A percentile compares a stretch with the other conserved stretches of the same genome.
Conservation (phyloP, 1,140 invertebrate genomes). For the Papilio helenus region DNA sequence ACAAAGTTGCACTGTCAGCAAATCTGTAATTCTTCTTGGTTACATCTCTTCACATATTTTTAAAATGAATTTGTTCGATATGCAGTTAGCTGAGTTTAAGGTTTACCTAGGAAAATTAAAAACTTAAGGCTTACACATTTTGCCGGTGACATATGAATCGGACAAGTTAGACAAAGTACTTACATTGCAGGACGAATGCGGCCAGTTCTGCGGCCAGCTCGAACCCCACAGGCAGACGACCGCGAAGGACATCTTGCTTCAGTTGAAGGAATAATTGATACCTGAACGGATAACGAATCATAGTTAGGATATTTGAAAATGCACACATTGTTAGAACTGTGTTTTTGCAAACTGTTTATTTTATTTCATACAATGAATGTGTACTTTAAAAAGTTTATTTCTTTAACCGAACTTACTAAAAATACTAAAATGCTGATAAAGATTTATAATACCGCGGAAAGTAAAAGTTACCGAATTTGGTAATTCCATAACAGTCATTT, state of each 20-base stretch:
- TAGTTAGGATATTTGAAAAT: slow-evolving; percentile 27
- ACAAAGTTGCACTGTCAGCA: no score
- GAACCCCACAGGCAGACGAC: slow-evolving; percentile 93
- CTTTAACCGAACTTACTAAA: no score
- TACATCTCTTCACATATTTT: no score
- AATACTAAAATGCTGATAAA: neutral
- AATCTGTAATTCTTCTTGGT: no score
- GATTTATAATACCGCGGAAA: neutral
- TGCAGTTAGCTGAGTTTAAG: neutral
- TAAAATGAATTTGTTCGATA: neutral
- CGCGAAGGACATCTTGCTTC: slow-evolving; percentile 97
- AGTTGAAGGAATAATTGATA: slow-evolving; percentile 98
- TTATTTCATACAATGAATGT: no score
- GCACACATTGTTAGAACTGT: neutral
- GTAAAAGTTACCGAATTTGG: slow-evolving; percentile 19
- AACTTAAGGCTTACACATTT: neutral
- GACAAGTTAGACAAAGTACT: slow-evolving; percentile 81
- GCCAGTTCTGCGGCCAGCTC: slow-evolving; percentile 96
- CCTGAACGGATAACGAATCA: slow-evolving; percentile 82
- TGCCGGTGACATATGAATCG: neutral
- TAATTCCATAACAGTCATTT: slow-evolving; percentile 1
- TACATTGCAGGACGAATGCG: slow-evolving; percentile 97
- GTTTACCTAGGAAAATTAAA: neutral
- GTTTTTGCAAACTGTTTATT: no score
- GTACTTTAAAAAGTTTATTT: slow-evolving; percentile 31